Evolutionary conservation across 2,113 vertebrate species (phyloP).

Genomic region (Papio anubis): DNA sequence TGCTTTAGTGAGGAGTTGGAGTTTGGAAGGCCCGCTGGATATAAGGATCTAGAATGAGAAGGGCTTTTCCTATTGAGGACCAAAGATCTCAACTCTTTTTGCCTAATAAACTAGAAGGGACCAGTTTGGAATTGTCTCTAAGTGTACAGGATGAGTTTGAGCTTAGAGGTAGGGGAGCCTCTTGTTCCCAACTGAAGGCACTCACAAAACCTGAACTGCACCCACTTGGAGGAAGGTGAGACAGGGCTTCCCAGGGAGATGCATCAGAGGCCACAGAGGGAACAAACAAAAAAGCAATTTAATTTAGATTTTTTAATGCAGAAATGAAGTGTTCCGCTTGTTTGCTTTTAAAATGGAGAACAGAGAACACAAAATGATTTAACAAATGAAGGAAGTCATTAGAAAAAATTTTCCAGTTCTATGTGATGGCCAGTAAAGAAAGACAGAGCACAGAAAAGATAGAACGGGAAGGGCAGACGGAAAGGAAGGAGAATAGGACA

Average conservation of each 20-base stretch:
- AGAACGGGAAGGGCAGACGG: background rate
- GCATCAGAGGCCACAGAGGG: background rate
- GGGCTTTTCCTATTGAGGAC: background rate
- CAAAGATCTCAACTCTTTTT: background rate
- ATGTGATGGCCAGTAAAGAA: background rate
- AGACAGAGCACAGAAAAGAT: background rate
- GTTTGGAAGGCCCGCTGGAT: background rate
- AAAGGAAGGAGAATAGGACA: background rate
- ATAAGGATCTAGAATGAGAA: conserved; percentile 24
- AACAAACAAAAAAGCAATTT: background rate
- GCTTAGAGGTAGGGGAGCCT: background rate
- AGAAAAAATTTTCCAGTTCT: background rate
- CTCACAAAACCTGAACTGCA: background rate
- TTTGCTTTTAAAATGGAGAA: conserved; percentile 48
- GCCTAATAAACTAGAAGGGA: background rate
- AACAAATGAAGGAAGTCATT: background rate
- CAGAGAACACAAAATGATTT: conserved; percentile 7
- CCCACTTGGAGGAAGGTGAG: background rate
- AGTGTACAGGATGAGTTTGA: background rate
- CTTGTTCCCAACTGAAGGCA: background rate
- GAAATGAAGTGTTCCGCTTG: background rate
- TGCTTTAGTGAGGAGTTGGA: background rate
- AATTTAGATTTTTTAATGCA: background rate
- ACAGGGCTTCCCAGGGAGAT: background rate
- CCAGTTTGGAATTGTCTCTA: background rate